These are phyloP conservation scores for Chionis minor DNA, from an alignment of 2,113 vertebrate species.

Conservation along the genomic window DNA sequence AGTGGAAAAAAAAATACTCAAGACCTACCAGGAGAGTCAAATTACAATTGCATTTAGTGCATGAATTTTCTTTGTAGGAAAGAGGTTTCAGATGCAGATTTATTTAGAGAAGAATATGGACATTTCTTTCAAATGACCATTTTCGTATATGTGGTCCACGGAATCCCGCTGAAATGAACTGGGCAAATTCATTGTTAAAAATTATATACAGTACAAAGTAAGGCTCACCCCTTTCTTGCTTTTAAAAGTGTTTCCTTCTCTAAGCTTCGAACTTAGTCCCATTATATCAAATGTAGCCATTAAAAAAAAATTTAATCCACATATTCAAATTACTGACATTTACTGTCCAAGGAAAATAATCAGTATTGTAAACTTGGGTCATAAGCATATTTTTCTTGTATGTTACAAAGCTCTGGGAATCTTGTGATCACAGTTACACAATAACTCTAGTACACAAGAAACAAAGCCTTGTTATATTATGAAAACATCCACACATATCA, in stretches of 20 bases:
- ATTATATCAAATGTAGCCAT: not conserved
- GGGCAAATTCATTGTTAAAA: not conserved
- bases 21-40: not conserved
- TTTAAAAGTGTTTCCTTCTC: too few relatives aligned
- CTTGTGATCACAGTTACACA: constrained; percentile 59
- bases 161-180: not conserved
- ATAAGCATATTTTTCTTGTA: not conserved
- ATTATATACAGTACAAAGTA: not conserved
- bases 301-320: not conserved
- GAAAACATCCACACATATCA: constrained; percentile 50
- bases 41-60: not conserved
- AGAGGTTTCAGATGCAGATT: not conserved
- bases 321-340: constrained; percentile 7
- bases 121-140: not conserved
- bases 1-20: not conserved
- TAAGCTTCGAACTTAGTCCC: not conserved
- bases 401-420: not conserved
- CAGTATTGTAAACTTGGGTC: not conserved
- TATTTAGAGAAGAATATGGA: constrained; percentile 3
- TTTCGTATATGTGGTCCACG: not conserved
- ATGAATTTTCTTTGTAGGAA: not conserved
- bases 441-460: not conserved
- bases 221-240: not conserved
- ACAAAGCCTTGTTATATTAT: constrained; percentile 36
- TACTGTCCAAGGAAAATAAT: not conserved